Base-by-base conservation (phyloP, 2,797 vertebrate genomes). In the Todus mexicanus region DNA sequence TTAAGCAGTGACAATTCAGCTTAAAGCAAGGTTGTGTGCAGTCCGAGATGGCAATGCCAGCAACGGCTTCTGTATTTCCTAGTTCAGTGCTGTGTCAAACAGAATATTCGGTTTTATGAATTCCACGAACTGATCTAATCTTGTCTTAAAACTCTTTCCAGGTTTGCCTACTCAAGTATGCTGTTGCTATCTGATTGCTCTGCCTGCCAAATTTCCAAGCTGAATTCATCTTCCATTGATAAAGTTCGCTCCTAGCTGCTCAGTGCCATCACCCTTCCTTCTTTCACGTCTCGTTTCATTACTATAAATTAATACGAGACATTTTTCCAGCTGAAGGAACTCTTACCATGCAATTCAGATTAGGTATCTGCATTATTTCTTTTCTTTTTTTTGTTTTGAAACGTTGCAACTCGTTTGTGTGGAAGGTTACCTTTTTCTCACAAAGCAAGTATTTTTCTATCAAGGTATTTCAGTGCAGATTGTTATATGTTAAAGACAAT, bases 191-290 rank as follows among this genome's bases (percentile, higher is more conserved):
- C 90, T 86, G 89, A 91, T 96, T 60, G 78, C 79, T 94, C 31
- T 85, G 87, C 73, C 87, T 96, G 93, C 92, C 92, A 95, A 84
- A 95, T 95, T 94, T 96, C 92, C 82, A 42, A 86, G 72, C 63
- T 94, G 82, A 84, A 84, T 89, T 91, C 33, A 27, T 87, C 79
- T 89, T 33, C 82, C 66, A 47, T 94, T 95, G 92, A 93, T 89
- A 20, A 87, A 95, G 84, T 64, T 40, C 37, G 16, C 59, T 93
- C 89, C 35, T 80, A 26, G 53, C 78, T 89, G 87, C 76, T 87
- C n/a, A 0, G 51, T 77, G 63, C 81, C 2, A 27, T 81, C 78
- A 27, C 66, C 53, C 26, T 95, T 56, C 72, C 79, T 87, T 75
- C 84, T 35, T 91, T 89, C 81, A 37, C 48, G 31, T 93, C 63